Evolutionary conservation across 2,797 vertebrate genomes (phyloP), one percentile per base, ranked within the genome.

Genomic region (Heterohyrax brucei): DNA sequence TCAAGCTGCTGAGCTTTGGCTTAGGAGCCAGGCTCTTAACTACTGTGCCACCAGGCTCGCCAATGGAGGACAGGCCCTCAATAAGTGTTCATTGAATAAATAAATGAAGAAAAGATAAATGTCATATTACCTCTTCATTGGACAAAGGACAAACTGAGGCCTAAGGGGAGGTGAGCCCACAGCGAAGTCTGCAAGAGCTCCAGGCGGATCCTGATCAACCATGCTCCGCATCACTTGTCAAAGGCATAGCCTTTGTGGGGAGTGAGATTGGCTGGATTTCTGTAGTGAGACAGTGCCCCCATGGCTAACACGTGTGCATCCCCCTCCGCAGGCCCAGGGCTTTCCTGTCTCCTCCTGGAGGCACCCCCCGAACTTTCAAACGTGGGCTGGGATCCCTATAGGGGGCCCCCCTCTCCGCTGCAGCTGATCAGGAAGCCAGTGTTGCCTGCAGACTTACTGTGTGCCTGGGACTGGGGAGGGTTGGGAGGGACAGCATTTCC

Each of bases 61-160:
- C 18, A 16, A 56, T 56, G 4, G 9, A 26, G 53, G 61, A 4
- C 3, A 21, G 59, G 53, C 5, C 50, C 80, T 89, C 46, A 19
- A 13, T 14, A 19, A 61, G 6, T 39, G 75, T 84, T 26, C 33
- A 22, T 66, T 62, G 83, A 39, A 39, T 18, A 68, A 87, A 1
- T 30, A 72, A 8, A 3, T 9, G 78, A 77, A 39, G 30, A 62
- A 80, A 30, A 28, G 53, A 16, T 16, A n/a, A 62, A 26, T 1
- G 73, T 44, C 89, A 19, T 19, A 48, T 24, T 10, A 0, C 18
- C 30, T 46, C 50, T 16, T 48, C 2, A 1, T 8, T n/a, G 78
- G 44, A 95, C 59, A 79, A n/a, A 33, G 33, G 50, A 93, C 46
- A 81, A 79, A 19, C 79, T 46, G 53, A 89, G 61, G 76, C 82